phyloP scores from a whole-genome alignment of 2,113 vertebrate genomes.

The Ammodytes marinus region DNA sequence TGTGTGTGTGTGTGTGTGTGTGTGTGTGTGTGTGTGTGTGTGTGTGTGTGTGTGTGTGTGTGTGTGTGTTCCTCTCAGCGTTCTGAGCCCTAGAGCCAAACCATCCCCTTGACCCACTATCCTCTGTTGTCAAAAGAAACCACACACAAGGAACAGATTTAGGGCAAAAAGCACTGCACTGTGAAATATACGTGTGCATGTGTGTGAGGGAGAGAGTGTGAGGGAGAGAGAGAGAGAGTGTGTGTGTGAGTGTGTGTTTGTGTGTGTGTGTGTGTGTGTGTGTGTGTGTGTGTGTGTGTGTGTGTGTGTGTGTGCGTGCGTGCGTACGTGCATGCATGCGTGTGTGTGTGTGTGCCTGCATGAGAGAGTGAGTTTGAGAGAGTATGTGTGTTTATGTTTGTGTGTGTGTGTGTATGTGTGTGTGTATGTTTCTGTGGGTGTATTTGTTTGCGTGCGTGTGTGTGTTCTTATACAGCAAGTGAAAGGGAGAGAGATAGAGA shows the following conservation, averaged over 20 bases:
- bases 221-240: not conserved
- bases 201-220: not conserved
- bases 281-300: no score
- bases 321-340: not conserved
- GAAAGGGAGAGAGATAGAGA: slow-evolving; percentile 24
- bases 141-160: slow-evolving; percentile 43
- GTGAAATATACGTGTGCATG: slow-evolving; percentile 42
- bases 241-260: slow-evolving; percentile 3
- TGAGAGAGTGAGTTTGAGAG: no score
- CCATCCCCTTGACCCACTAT: slow-evolving; percentile 65
- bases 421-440: not conserved
- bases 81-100: slow-evolving; percentile 28
- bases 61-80: slow-evolving; percentile 19
- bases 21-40: no score
- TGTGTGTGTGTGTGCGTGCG: no score
- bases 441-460: slow-evolving; percentile 17
- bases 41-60: no score
- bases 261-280: slow-evolving; percentile 6
- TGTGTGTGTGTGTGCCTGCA: slow-evolving; percentile 13
- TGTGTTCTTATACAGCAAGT: slow-evolving; percentile 31
- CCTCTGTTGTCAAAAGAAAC: slow-evolving; percentile 57
- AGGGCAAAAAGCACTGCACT: slow-evolving; percentile 54
- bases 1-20: no score
- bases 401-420: no score
- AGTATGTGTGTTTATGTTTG: slow-evolving; percentile 35